phyloP scores from a whole-genome alignment of 1,140 invertebrate species.

The Papilio glaucus region DNA sequence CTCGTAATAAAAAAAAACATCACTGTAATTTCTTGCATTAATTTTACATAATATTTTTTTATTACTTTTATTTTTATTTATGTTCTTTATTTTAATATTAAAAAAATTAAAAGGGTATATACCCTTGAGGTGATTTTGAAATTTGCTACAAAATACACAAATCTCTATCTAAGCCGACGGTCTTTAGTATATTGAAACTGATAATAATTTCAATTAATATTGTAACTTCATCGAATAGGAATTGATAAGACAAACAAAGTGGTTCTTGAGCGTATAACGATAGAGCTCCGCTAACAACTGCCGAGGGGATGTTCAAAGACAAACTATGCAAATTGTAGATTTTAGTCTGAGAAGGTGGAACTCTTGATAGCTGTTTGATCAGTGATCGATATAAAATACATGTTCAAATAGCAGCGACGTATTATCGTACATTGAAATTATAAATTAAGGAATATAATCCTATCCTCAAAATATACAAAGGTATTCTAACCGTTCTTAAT shows the following conservation, averaged over 20 bases:
- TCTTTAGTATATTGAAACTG: background rate
- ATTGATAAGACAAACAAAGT: constrained; percentile 27
- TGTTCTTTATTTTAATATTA: no score
- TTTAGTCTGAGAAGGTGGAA: constrained; percentile 23
- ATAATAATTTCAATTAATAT: constrained; percentile 2
- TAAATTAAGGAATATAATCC: no score
- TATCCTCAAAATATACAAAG: no score
- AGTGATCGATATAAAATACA: constrained; percentile 2
- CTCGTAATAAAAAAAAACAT: no score
- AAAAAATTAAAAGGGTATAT: no score
- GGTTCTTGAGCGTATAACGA: constrained; percentile 25
- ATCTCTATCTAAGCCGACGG: background rate
- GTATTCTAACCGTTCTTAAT: no score
- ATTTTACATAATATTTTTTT: no score
- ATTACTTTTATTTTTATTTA: no score
- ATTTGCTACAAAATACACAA: background rate
- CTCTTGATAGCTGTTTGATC: constrained; percentile 28
- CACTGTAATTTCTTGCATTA: no score
- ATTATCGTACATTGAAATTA: background rate
- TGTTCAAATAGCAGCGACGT: background rate
- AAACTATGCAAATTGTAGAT: constrained; percentile 36
- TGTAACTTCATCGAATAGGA: constrained; percentile 9
- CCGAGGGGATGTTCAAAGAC: constrained; percentile 25
- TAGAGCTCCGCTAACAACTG: constrained; percentile 28
- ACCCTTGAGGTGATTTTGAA: background rate